Conservation (phyloP, 2,113 vertebrate genomes). For the Phrynosoma blainvillii region DNA sequence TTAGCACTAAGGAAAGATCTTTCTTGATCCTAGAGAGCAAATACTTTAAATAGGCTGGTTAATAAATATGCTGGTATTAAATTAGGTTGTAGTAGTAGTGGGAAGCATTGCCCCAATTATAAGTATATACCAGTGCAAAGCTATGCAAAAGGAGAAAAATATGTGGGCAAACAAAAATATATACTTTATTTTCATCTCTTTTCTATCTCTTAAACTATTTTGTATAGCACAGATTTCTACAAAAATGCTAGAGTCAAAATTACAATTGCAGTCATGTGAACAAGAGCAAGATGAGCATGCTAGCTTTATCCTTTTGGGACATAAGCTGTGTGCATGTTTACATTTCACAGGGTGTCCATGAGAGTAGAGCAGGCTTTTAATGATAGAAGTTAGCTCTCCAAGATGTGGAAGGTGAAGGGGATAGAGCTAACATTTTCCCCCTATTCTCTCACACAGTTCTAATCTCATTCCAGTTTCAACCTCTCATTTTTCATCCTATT, state of each 20-base stretch:
- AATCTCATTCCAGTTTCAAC: too few species aligned
- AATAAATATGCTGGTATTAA: neutral
- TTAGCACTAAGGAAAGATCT: neutral
- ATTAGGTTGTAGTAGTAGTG: neutral
- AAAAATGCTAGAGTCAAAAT: too few species aligned
- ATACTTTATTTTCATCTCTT: too few species aligned
- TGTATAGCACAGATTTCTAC: too few species aligned
- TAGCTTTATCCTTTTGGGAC: too few species aligned
- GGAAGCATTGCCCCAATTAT: neutral
- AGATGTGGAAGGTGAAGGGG: neutral
- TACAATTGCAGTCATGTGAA: too few species aligned
- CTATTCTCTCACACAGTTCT: neutral
- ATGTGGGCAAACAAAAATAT: neutral
- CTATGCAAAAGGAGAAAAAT: neutral
- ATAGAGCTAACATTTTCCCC: neutral
- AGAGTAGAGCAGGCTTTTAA: neutral
- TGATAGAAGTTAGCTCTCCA: neutral
- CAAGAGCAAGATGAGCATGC: too few species aligned
- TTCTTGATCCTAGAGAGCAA: neutral
- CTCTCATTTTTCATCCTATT: too few species aligned
- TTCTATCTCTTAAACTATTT: too few species aligned
- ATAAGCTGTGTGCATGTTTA: neutral
- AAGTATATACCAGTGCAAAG: neutral
- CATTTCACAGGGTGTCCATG: neutral
- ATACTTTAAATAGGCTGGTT: neutral